Evolutionary conservation across 2,888 invertebrate species (phyloP).

Genomic region (Reticulitermes lucifugus): DNA sequence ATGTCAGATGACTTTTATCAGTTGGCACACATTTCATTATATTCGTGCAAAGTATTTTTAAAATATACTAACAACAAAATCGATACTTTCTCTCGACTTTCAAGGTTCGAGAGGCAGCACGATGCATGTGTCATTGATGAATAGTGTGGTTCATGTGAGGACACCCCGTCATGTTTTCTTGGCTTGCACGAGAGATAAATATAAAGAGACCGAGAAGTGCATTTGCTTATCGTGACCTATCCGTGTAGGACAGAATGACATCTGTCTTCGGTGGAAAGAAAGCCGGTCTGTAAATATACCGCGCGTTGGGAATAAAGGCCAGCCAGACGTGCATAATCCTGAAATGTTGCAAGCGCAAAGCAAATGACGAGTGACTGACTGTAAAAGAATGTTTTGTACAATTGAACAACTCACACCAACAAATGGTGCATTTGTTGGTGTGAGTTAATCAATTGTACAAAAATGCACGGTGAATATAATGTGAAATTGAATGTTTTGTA

Average conservation of each 20-base stretch:
- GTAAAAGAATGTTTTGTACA: too few species aligned
- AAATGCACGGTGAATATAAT: too few species aligned
- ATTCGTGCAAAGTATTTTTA: not conserved
- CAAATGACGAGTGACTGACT: too few species aligned
- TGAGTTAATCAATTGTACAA: too few species aligned
- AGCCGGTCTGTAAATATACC: not conserved
- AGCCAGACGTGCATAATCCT: not conserved
- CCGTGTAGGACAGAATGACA: not conserved
- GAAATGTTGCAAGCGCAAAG: not conserved
- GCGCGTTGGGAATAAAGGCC: not conserved
- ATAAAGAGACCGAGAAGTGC: not conserved
- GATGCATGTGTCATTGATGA: not conserved
- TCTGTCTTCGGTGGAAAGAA: not conserved
- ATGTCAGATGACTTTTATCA: too few species aligned
- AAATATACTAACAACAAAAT: not conserved
- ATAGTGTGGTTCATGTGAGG: not conserved
- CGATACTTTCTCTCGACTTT: not conserved
- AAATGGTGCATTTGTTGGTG: too few species aligned
- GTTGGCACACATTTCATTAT: not conserved
- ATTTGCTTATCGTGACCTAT: constrained; percentile 7
- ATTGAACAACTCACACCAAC: too few species aligned
- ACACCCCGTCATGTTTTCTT: not conserved
- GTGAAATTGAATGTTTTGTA: too few species aligned
- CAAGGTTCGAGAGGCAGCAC: not conserved
- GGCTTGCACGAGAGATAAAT: constrained; percentile 8